Base-by-base conservation (phyloP, 1,140 invertebrate genomes). In the Anoplolepis gracilipes region DNA sequence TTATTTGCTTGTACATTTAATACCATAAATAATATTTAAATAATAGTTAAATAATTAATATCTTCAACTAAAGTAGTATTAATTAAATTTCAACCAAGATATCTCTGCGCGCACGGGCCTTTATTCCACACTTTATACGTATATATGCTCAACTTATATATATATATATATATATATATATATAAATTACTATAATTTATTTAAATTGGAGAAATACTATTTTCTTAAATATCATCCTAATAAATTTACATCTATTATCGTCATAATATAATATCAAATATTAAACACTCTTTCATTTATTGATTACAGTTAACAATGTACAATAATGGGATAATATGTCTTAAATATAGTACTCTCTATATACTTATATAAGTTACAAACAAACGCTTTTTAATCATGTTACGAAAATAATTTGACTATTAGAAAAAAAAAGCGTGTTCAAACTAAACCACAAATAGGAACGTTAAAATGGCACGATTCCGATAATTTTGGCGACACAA, bases 391-490 rank as follows among this genome's bases (percentile, higher is more conserved):
- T 61, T 22, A 78, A 3, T 6, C 57, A 70, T 57, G 33, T 81
- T 70, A 81, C 33, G 57, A 69, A 81, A 39, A 65, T 25, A 55
- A 70, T 70, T 25, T 64, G 28, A 76, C 5, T 70, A 22, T 25
- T 75, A 39, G 11, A 8, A 42, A 22, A 28, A 13, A 11, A 22
- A 81, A 3, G 42, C 49, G 22, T 67, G 85, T 42, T 75, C 42
- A 33, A 49, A 33, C 73, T 73, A 67, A 59, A 65, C 16, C 69
- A 13, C 13, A 33, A 72, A 46, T 88, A 88, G 86, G 86, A 88
- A 88, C 87, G 78, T 88, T 87, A 88, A 3, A 46, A 46, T 46
- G 42, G 13, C 3, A 46, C 39, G 3, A 42, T 46, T 46, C 13
- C 42, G 42, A 46, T 46, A 46, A 46, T 46, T 46, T 46, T 46